Evolutionary conservation across 2,888 invertebrate genomes (phyloP).

Genomic region (Drosophila affinis): DNA sequence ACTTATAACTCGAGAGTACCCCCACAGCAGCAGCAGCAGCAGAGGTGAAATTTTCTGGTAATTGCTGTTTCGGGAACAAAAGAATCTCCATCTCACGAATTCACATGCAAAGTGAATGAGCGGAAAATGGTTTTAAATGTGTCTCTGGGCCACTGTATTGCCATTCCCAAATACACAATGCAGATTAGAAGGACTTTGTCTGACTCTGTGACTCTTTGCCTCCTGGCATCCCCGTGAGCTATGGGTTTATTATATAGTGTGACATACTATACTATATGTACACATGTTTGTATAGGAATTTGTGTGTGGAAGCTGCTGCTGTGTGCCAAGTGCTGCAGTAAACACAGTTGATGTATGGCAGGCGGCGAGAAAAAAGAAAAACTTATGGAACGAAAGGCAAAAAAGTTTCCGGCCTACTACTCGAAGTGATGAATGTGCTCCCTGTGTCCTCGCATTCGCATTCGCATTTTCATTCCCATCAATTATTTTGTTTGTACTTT

Average conservation of each 20-base stretch:
- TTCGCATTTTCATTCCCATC: conserved; percentile 54
- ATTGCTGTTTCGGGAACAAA: background rate
- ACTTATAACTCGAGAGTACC: background rate
- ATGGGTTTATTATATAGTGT: background rate
- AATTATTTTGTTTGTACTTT: conserved; percentile 58
- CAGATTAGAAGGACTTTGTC: background rate
- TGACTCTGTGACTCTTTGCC: background rate
- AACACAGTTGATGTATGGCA: conserved; percentile 56
- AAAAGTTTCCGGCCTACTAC: conserved; percentile 44
- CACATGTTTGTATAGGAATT: background rate
- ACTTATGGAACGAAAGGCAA: conserved; percentile 25
- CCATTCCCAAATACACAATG: background rate
- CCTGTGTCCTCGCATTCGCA: conserved; percentile 19
- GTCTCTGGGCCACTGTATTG: conserved; percentile 3
- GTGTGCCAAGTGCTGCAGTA: conserved; percentile 44
- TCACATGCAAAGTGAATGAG: conserved; percentile 2
- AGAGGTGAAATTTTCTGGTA: background rate
- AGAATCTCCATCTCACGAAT: background rate
- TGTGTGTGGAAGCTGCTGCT: conserved; percentile 23
- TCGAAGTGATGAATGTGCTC: conserved; percentile 61
- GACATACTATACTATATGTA: background rate
- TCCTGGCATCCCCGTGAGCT: background rate
- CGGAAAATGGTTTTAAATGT: conserved; percentile 25
- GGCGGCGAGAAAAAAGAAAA: conserved; percentile 8
- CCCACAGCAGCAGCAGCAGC: background rate